These are phyloP conservation scores for Meloidogyne chitwoodi DNA, from an alignment of 1,140 invertebrate genomes.

Conservation along the genomic window DNA sequence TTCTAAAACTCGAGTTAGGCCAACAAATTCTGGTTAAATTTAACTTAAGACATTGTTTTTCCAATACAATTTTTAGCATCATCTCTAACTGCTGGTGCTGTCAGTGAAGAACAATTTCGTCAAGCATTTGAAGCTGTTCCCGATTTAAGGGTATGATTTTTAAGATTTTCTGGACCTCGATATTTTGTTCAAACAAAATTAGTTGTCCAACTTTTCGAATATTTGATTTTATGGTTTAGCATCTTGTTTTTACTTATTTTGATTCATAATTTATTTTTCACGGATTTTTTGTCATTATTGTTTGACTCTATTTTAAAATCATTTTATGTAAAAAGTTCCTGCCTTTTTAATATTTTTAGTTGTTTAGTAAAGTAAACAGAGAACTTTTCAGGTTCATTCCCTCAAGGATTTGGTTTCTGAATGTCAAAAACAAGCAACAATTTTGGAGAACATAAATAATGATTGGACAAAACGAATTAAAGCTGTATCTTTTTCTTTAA, in stretches of 20 bases:
- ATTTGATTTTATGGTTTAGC: too few relatives aligned
- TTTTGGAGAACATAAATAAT: conserved; percentile 37
- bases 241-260: too few relatives aligned
- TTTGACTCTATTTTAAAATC: too few relatives aligned
- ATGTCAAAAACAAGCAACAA: conserved; percentile 20
- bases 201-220: too few relatives aligned
- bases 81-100: conserved; percentile 25
- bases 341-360: too few relatives aligned
- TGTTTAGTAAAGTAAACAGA: too few relatives aligned
- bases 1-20: background rate
- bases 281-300: too few relatives aligned
- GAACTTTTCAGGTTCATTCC: conserved; percentile 6
- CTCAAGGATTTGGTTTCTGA: conserved; percentile 30
- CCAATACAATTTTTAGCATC: conserved; percentile 1
- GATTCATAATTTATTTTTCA: too few relatives aligned
- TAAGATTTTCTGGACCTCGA: too few relatives aligned
- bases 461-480: conserved; percentile 44
- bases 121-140: conserved; percentile 31
- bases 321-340: too few relatives aligned
- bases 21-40: background rate
- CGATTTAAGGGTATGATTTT: conserved; percentile 15
- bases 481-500: conserved; percentile 21
- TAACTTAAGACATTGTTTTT: background rate
- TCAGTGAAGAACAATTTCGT: conserved; percentile 39
- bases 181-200: too few relatives aligned